These are phyloP conservation scores for Noctilio leporinus DNA, from an alignment of 2,113 vertebrate species.

Conservation along the genomic window DNA sequence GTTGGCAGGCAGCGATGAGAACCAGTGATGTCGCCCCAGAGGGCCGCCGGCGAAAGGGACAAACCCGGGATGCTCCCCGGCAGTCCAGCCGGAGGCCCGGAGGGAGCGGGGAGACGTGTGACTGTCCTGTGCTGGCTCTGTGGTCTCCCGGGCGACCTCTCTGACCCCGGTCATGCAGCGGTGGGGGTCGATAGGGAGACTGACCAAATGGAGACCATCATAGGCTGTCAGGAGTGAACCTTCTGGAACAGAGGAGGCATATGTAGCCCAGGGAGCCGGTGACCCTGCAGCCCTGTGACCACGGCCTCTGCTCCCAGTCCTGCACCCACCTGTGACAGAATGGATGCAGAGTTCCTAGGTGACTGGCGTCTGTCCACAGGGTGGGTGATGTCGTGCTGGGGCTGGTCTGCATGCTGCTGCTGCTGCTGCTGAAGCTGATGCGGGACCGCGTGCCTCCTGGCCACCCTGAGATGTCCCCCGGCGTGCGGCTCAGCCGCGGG, in stretches of 20 bases:
- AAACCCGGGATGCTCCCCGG: background rate
- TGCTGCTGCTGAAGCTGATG: constrained; percentile 83
- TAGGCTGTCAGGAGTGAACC: background rate
- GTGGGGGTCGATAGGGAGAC: background rate
- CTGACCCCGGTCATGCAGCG: background rate
- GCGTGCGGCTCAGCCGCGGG: constrained; percentile 71
- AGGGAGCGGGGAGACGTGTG: no score
- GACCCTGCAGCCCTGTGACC: accelerated
- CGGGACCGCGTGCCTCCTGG: constrained; percentile 73
- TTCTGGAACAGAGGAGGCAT: accelerated
- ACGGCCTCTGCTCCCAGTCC: accelerated
- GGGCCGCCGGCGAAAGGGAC: background rate
- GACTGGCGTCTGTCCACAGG: constrained; percentile 65
- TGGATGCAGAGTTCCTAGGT: background rate
- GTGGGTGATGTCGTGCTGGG: constrained; percentile 87
- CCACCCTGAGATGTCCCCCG: background rate
- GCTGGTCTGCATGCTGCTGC: constrained; percentile 80
- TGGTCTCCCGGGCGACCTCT: no score
- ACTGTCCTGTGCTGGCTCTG: accelerated
- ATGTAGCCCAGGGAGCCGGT: no score
- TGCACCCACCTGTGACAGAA: accelerated
- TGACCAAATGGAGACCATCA: accelerated
- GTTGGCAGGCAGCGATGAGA: accelerated
- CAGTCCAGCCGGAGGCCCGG: background rate
- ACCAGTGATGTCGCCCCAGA: background rate